These are phyloP conservation scores for Morpho helenor DNA, from an alignment of 2,888 invertebrate species.

Conservation along the genomic window DNA sequence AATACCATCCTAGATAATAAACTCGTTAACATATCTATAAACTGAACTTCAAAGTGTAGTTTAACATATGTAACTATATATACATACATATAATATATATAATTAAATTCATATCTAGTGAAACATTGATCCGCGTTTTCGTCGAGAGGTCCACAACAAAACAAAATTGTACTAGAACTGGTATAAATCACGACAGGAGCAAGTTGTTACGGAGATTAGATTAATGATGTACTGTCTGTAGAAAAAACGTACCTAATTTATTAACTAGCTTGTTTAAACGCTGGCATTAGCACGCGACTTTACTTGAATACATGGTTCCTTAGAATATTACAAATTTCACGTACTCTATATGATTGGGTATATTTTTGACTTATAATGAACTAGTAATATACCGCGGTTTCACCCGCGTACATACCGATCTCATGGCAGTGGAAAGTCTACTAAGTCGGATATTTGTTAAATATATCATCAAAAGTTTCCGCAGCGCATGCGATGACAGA, in stretches of 20 bases:
- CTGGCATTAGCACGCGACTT: constrained; percentile 1
- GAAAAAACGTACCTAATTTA: constrained; percentile 14
- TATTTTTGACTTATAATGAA: too few relatives aligned
- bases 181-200: constrained; percentile 23
- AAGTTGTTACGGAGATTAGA: constrained; percentile 20
- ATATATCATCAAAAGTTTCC: too few relatives aligned
- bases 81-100: neutral
- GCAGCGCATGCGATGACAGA: too few relatives aligned
- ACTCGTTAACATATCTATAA: too few relatives aligned
- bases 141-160: constrained; percentile 21
- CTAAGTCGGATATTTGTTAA: too few relatives aligned
- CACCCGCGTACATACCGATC: too few relatives aligned
- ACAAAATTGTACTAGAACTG: constrained; percentile 21
- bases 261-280: constrained; percentile 5
- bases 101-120: constrained; percentile 9
- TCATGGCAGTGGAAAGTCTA: too few relatives aligned
- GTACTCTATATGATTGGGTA: too few relatives aligned
- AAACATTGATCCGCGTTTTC: constrained; percentile 3
- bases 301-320: too few relatives aligned
- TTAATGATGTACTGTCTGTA: constrained; percentile 22
- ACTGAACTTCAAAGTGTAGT: neutral
- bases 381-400: too few relatives aligned
- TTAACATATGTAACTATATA: neutral
- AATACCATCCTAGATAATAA: too few relatives aligned
- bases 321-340: too few relatives aligned